phyloP scores from a whole-genome alignment of 1,140 invertebrate species.

The Meloidogyne floridensis region DNA sequence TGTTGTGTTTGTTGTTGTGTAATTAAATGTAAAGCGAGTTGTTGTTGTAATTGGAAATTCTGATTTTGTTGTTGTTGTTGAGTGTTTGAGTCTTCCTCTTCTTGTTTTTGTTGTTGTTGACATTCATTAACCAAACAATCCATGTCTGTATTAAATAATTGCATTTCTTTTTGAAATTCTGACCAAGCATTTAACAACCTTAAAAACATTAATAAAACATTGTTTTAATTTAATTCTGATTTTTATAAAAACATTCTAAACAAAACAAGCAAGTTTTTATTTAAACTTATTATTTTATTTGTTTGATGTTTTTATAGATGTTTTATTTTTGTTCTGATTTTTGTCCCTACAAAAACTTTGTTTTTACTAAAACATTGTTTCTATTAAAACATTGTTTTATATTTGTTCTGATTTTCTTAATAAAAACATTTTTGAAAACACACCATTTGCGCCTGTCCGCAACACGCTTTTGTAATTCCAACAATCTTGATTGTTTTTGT shows the following conservation, averaged over 20 bases:
- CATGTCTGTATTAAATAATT: slow-evolving; percentile 23
- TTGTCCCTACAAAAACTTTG: too few relatives aligned
- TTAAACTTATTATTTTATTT: too few relatives aligned
- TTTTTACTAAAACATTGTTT: neutral
- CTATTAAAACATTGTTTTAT: neutral
- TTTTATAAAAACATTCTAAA: neutral
- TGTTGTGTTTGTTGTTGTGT: neutral
- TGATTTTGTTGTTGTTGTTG: slow-evolving; percentile 33
- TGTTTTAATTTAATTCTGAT: neutral
- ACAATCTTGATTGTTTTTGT: neutral
- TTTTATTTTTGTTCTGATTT: too few relatives aligned
- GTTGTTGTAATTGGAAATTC: slow-evolving; percentile 18
- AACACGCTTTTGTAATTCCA: neutral
- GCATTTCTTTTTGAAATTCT: slow-evolving; percentile 5
- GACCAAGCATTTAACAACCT: neutral
- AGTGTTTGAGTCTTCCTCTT: neutral
- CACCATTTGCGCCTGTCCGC: neutral
- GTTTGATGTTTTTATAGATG: too few relatives aligned
- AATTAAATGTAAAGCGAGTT: neutral
- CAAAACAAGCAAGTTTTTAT: too few relatives aligned
- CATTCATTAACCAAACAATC: slow-evolving; percentile 31
- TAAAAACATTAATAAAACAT: neutral
- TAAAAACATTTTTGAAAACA: neutral
- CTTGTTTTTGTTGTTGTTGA: slow-evolving; percentile 25
- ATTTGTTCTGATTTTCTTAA: too few relatives aligned